Evolutionary conservation across 30 jellyfish, hydroid and myxozoan species (phyloP), one percentile per base, ranked within the genome.

Genomic region (Chrysaora quinquecirrha): DNA sequence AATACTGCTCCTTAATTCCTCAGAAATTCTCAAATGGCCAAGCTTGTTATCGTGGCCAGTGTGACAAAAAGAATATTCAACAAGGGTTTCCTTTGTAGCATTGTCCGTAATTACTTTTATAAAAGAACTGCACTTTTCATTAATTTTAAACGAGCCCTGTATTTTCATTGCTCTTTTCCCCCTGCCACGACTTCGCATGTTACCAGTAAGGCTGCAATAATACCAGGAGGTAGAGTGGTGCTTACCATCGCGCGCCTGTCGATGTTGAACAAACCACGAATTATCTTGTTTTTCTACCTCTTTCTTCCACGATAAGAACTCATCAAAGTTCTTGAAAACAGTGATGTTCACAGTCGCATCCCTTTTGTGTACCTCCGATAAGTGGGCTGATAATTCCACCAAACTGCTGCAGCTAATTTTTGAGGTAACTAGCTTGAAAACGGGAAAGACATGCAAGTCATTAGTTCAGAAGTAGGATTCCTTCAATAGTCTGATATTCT

Each of bases 241-340:
- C 30, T 43, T 78, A 4, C 71, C 71, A 2, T 48, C 28, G 25
- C 72, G 34, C 34, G 46, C 43, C 30, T 21, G 24, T 78, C 81
- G 61, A 68, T 78, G 89, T 35, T 78, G 89, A 30, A 78, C 89
- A 38, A 58, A 61, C 89, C 81, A 78, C 30, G 82, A 34, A 33
- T 63, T 78, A 14, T 80, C 63, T 1, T 78, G 61, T 60, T 21
- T 61, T 48, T 62, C 89, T 10, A 64, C 84, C 24, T 49, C 25
- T 30, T 73, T 73, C n/a, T 73, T 73, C 84, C 84, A 73, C 48
- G 21, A 21, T 30, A 34, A 11, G 35, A 73, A 73, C 3, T 30
- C 72, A 73, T 73, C 84, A 11, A 21, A 25, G 12, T 71, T 19
- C 19, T 48, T 72, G 27, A 73, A 73, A 49, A 27, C 27, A 27